Evolutionary conservation across 2,797 vertebrate genomes (phyloP).

Genomic region (Odontamblyopus rebecca): DNA sequence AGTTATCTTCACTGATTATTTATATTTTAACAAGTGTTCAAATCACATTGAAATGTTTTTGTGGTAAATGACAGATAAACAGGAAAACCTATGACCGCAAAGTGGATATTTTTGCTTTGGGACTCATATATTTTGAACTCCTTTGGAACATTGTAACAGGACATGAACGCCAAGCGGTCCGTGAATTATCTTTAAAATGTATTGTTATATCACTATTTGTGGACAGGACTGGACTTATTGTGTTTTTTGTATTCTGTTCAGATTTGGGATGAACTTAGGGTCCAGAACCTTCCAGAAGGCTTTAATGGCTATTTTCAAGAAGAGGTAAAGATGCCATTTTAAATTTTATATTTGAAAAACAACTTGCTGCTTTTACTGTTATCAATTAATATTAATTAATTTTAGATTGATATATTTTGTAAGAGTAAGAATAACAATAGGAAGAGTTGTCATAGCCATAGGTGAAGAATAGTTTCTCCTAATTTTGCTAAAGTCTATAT

Average conservation of each 20-base stretch:
- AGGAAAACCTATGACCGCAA: conserved; percentile 57
- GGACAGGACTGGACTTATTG: neutral
- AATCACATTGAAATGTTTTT: neutral
- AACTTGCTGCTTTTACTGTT: neutral
- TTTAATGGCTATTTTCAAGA: conserved; percentile 47
- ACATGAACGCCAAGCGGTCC: conserved; percentile 45
- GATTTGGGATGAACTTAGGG: conserved; percentile 60
- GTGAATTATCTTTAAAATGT: conserved; percentile 12
- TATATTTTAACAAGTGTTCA: neutral
- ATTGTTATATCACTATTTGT: neutral
- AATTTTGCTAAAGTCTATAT: neutral
- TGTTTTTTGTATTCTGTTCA: conserved; percentile 31
- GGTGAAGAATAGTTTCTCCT: neutral
- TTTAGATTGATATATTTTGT: neutral
- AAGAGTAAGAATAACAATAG: neutral
- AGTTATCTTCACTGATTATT: conserved; percentile 16
- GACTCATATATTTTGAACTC: conserved; percentile 77
- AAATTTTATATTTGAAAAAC: neutral
- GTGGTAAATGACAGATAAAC: conserved; percentile 55
- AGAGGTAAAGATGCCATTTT: conserved; percentile 60
- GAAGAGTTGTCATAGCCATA: neutral
- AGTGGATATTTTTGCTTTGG: conserved; percentile 79
- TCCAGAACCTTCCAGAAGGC: conserved; percentile 43
- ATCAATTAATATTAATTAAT: neutral
- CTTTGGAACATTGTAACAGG: conserved; percentile 54